Evolutionary conservation across 1,140 invertebrate genomes (phyloP).

Genomic region (Hyphantria cunea): DNA sequence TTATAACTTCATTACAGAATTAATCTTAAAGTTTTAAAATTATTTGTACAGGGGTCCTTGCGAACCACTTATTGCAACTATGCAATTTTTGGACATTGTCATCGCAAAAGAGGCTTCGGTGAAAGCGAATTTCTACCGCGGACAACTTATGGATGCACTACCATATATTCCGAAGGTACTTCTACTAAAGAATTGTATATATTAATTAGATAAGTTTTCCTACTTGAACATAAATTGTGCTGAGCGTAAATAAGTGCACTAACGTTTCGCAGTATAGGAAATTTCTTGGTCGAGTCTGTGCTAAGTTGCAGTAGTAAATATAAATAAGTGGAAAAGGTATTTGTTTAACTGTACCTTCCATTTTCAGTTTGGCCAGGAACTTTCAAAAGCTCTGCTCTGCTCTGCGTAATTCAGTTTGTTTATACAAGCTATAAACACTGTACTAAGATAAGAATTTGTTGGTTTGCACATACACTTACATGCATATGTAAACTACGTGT

Average conservation of each 20-base stretch:
- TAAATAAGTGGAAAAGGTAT: too few species aligned
- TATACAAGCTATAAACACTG: neutral
- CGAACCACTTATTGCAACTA: conserved; percentile 92
- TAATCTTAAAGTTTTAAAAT: neutral
- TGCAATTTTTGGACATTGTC: conserved; percentile 96
- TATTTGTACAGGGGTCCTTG: conserved; percentile 81
- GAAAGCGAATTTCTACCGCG: conserved; percentile 94
- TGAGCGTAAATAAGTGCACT: too few species aligned
- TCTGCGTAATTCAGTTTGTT: neutral
- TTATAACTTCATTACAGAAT: neutral
- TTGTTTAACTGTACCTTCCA: neutral
- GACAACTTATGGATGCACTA: conserved; percentile 91
- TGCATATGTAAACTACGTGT: too few species aligned
- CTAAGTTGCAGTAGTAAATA: too few species aligned
- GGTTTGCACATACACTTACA: too few species aligned
- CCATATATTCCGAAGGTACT: conserved; percentile 95
- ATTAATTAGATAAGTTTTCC: too few species aligned
- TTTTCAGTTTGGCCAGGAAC: neutral
- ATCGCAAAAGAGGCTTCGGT: conserved; percentile 95
- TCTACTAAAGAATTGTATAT: neutral
- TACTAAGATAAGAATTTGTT: neutral
- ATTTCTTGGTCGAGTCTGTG: too few species aligned
- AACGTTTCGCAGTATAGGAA: too few species aligned
- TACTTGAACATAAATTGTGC: too few species aligned
- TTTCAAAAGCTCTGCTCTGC: neutral